These are phyloP conservation scores for Perizoma flavofasciatum DNA, from an alignment of 2,888 invertebrate genomes.

Conservation along the genomic window DNA sequence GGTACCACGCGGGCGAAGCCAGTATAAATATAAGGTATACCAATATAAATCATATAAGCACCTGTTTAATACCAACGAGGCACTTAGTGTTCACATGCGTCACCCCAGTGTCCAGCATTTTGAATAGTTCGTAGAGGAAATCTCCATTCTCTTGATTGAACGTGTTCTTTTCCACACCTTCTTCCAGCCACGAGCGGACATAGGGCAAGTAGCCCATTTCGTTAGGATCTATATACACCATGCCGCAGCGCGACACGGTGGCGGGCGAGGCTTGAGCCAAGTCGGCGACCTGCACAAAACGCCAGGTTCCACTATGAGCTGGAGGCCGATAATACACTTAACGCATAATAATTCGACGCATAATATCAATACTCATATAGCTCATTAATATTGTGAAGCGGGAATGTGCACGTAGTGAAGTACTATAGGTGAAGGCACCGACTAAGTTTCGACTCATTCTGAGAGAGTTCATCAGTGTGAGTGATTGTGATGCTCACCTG, in stretches of 20 bases:
- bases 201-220: slow-evolving; percentile 93
- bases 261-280: slow-evolving; percentile 95
- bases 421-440: too few species aligned
- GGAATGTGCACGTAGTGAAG: too few species aligned
- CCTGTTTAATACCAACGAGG: slow-evolving; percentile 89
- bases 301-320: too few species aligned
- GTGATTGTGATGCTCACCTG: too few species aligned
- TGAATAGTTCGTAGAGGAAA: slow-evolving; percentile 87
- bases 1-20: too few species aligned
- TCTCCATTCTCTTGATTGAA: slow-evolving; percentile 84
- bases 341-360: too few species aligned
- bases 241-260: slow-evolving; percentile 92
- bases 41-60: slow-evolving; percentile 44
- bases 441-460: too few species aligned
- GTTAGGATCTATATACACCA: slow-evolving; percentile 95
- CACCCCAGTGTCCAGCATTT: slow-evolving; percentile 87
- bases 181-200: slow-evolving; percentile 90
- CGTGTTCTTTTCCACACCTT: slow-evolving; percentile 74
- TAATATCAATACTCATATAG: too few species aligned
- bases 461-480: too few species aligned
- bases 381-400: too few species aligned
- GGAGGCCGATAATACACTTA: too few species aligned
- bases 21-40: too few species aligned
- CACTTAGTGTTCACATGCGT: slow-evolving; percentile 87
- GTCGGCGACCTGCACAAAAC: slow-evolving; percentile 85